Evolutionary conservation across 2,888 invertebrate species (phyloP), one percentile per base, ranked within the genome.

Genomic region (Cheilosia soror): DNA sequence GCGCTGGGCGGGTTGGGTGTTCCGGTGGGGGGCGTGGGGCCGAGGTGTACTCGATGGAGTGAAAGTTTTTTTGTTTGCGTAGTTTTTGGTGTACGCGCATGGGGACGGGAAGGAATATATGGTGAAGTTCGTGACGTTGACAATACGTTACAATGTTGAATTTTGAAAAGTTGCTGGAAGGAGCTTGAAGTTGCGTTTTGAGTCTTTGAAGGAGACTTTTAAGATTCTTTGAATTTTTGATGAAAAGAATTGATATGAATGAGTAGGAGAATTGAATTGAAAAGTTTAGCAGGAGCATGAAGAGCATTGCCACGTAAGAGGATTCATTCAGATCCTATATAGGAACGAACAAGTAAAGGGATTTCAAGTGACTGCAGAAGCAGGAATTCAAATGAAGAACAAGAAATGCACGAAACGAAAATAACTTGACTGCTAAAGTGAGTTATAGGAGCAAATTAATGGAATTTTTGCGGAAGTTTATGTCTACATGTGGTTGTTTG

Each of bases 111-210:
- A 13, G 66, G 40, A 29, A 37, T 69, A 69, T 77, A 69, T 68
- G 68, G 78, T 78, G 63, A 71, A 71, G 49, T 78, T 57, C 27
- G 62, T 78, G 78, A 69, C 78, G 69, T 71, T 63, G 44, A 55
- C 42, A 78, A 71, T 78, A 78, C 69, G 78, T 78, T 78, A 78
- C 55, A 71, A 63, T 69, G 78, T 78, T 78, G 78, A 71, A 55
- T 78, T 69, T 69, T 71, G 69, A 78, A 77, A 78, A 69, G 69
- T 78, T 63, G 42, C 20, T 29, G 20, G 51, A 42, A 42, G 13
- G 44, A 37, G 15, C 42, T 31, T 58, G 42, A 51, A 49, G 49
- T 58, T 44, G 20, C 27, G 49, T 37, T 47, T 49, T n/a, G 44
- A 44, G 42, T 42, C 47, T 33, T 9, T 57, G n/a, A 42, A 68